phyloP scores from a whole-genome alignment of 2,797 vertebrate species.

The Bryconaethiops microstoma region DNA sequence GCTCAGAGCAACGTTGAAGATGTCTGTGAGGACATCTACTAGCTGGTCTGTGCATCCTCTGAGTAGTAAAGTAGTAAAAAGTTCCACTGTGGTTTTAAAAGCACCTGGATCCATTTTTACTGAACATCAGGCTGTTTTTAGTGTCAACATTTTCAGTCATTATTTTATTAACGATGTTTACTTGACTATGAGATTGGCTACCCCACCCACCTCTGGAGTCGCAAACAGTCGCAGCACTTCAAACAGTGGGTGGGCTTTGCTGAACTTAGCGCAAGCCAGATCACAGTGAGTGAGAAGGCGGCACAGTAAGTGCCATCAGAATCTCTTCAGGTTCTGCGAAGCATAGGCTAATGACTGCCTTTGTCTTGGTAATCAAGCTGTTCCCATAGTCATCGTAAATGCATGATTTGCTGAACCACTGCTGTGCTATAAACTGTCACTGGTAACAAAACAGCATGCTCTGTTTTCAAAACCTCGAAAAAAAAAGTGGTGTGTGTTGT shows the following conservation, averaged over 20 bases:
- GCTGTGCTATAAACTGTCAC: background rate
- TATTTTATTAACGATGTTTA: background rate
- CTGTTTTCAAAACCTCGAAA: background rate
- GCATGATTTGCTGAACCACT: background rate
- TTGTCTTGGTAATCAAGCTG: constrained; percentile 9
- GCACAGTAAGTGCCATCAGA: constrained; percentile 4
- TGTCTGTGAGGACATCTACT: no score
- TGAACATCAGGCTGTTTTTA: background rate
- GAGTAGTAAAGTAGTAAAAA: no score
- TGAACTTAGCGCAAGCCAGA: background rate
- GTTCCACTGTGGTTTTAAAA: background rate
- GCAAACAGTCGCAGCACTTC: background rate
- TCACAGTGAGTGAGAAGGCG: background rate
- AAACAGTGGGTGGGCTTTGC: background rate
- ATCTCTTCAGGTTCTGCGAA: background rate
- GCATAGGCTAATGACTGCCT: background rate
- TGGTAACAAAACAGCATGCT: background rate
- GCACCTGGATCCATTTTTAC: no score
- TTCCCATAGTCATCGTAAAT: background rate
- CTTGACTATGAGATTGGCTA: background rate
- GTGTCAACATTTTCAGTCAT: background rate
- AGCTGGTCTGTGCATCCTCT: no score
- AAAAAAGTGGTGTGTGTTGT: background rate
- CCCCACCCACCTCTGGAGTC: background rate
- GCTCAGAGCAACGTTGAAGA: no score